Evolutionary conservation across 2,797 vertebrate genomes (phyloP), one percentile per base, ranked within the genome.

Genomic region (Neoniphon sammara): DNA sequence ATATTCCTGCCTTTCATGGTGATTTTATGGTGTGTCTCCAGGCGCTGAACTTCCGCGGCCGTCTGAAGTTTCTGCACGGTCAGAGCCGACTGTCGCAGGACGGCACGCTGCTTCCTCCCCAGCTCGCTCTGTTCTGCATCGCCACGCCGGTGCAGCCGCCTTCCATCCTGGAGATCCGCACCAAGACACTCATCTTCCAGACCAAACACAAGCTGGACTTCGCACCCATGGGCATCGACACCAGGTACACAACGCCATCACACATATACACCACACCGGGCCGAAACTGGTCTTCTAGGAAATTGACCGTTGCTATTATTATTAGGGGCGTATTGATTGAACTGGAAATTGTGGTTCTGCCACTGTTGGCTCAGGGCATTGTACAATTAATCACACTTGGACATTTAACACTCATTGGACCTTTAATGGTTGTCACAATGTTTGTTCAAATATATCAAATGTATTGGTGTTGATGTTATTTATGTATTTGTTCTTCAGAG

Each of bases 131-230:
- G 49, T 96, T 97, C 5, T 55, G 92, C 67, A 85, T 95, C 0
- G 95, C 93, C 21, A 94, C 92, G 0, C 94, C 94, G 0, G 77
- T 94, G 66, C 95, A 95, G 88, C 87, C 93, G 0, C 91, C 95
- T 9, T 93, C 95, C 64, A 94, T 96, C 81, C 76, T 95, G 84
- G 94, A 96, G 88, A 95, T 97, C 80, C 85, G 70, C 14, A 93
- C 91, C 54, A 94, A 96, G 89, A 94, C 76, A 0, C 82, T 95
- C n/a, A 73, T 96, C 39, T 96, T 96, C 87, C 94, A 96, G 90
- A 93, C 93, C 70, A 96, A 97, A 71, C 94, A 96, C 91, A 95
- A 95, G 86, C 86, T 96, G 85, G 95, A 96, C 89, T 96, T 96
- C 84, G 93, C 94, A 0, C 94, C 95, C 0, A 2, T 84, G 50